Evolutionary conservation across 1,140 invertebrate species (phyloP).

Genomic region (Apocrypta bakeri): DNA sequence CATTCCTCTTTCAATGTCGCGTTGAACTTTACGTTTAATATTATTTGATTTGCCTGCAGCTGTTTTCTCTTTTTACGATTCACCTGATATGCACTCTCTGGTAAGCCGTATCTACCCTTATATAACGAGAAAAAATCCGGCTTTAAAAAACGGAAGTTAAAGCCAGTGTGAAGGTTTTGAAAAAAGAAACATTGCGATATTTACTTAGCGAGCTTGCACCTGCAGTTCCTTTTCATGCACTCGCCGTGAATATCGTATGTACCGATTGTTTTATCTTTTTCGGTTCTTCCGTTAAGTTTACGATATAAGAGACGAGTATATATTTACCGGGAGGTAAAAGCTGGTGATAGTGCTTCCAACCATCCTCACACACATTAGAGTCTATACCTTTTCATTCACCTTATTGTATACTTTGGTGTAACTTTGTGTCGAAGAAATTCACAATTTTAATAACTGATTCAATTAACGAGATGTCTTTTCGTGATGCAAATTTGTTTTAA

Average conservation of each 20-base stretch:
- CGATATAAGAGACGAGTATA: too few relatives aligned
- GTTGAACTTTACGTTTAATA: too few relatives aligned
- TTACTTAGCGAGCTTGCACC: conserved; percentile 32
- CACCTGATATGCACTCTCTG: too few relatives aligned
- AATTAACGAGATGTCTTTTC: too few relatives aligned
- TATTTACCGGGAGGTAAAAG: neutral
- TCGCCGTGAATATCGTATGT: conserved; percentile 9
- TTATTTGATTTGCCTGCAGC: neutral
- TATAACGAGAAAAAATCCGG: neutral
- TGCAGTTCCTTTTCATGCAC: neutral
- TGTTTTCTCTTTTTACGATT: neutral
- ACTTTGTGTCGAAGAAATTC: neutral
- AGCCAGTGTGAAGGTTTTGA: neutral
- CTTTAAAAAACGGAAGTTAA: conserved; percentile 4
- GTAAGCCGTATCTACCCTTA: neutral
- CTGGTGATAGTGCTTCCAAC: conserved; percentile 7
- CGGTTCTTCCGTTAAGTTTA: neutral
- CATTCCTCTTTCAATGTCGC: too few relatives aligned
- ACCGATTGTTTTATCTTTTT: conserved; percentile 35
- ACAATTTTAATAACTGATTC: too few relatives aligned
- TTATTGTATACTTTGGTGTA: neutral
- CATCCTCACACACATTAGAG: neutral
- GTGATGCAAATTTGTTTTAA: too few relatives aligned
- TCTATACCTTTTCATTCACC: neutral
- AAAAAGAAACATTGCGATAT: neutral